Base-by-base conservation (phyloP, 2,888 invertebrate genomes). In the Cantharis rustica region DNA sequence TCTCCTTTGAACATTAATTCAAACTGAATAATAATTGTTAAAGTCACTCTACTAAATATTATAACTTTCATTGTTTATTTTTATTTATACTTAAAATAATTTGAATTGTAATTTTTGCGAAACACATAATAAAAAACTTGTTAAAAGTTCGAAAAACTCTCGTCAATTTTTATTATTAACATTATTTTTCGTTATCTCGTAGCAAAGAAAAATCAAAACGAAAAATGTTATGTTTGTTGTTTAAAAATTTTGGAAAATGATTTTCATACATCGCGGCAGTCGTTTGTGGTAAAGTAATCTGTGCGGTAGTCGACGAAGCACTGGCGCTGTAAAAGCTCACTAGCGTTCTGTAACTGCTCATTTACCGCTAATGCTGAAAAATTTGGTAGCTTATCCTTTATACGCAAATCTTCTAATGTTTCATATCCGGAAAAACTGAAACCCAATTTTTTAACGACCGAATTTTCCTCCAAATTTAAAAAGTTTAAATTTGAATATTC, bases 301-400 rank as follows among this genome's bases (percentile, higher is more conserved):
- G 75, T 71, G 61, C 75, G 75, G 68, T 61, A 71, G 75, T 71
- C 75, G 23, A 71, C 27, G 75, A 75, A 75, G 68, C 23, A 75
- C 75, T 75, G 75, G 71, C 71, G 75, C 71, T 71, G 61, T 20
- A 75, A 75, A 71, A 71, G 75, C 71, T 71, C 75, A 71, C 75
- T 66, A 75, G 75, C 75, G 71, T 47, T 75, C 75, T 71, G 75
- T 71, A 75, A 75, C 75, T 71, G 75, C 71, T 75, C 75, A 27
- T 71, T 75, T 75, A 47, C 64, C 23, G 70, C 47, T 63, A 75
- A 75, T 70, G 75, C 75, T 71, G 69, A 68, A 69, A 73, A 69
- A 68, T 73, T 68, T 26, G 27, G 63, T 15, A 61, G 68, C 69
- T 68, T 68, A 63, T 68, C 63, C 73, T 68, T 23, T 69, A 62